phyloP scores from a whole-genome alignment of 2,888 invertebrate species.

The Cosmorhoe ocellata region DNA sequence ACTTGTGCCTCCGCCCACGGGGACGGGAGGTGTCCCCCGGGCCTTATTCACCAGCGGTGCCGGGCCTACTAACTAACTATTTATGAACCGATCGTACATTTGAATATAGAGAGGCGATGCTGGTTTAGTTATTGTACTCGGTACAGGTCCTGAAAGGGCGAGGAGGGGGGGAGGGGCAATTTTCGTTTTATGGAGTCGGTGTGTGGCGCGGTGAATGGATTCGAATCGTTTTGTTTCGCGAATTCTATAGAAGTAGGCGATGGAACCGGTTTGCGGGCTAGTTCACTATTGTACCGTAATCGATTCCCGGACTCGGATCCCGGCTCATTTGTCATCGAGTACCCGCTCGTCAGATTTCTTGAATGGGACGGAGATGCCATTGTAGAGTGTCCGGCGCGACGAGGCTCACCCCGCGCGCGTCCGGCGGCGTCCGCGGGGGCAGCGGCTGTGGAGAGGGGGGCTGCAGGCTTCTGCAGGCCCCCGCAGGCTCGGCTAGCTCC shows the following conservation, averaged over 20 bases:
- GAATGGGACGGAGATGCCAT: background rate
- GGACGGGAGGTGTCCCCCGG: background rate
- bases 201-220: conserved; percentile 6
- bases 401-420: too few species aligned
- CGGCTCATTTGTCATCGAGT: background rate
- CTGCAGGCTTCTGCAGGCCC: too few species aligned
- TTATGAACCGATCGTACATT: too few species aligned
- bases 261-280: conserved; percentile 1
- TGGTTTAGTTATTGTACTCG: background rate
- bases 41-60: too few species aligned
- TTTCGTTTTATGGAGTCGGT: conserved; percentile 14
- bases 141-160: background rate
- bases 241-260: conserved; percentile 3
- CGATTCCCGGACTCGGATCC: background rate
- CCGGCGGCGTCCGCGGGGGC: too few species aligned
- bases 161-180: conserved; percentile 3
- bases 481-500: too few species aligned
- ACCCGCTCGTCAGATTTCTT: background rate
- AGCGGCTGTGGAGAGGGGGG: too few species aligned
- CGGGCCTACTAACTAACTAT: too few species aligned
- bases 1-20: conserved; percentile 9
- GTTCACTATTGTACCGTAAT: background rate
- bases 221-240: conserved; percentile 12
- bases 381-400: background rate
- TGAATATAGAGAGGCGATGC: too few species aligned